phyloP scores from a whole-genome alignment of 2,888 invertebrate genomes.

The Ophioninae sp. region DNA sequence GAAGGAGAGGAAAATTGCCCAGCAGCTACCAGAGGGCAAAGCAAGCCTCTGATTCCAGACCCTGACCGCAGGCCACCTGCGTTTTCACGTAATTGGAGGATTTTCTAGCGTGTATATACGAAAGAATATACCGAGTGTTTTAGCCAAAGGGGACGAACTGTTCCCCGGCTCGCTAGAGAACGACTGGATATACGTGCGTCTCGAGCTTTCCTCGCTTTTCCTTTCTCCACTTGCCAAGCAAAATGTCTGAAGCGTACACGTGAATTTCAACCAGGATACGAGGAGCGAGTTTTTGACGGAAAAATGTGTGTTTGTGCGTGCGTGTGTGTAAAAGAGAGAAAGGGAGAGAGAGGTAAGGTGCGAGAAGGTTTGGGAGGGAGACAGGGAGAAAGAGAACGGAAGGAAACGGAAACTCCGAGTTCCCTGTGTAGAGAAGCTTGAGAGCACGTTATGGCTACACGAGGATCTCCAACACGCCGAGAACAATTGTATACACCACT shows the following conservation, averaged over 20 bases:
- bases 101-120: constrained; percentile 45
- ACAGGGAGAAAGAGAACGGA: not conserved
- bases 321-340: no score
- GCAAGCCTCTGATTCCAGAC: constrained; percentile 37
- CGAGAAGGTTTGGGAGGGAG: not conserved
- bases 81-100: constrained; percentile 61
- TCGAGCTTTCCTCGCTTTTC: constrained; percentile 1
- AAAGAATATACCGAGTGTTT: constrained; percentile 30
- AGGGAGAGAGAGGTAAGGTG: not conserved
- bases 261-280: constrained; percentile 19
- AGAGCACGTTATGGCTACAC: constrained; percentile 17
- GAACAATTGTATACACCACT: constrained; percentile 26
- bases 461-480: constrained; percentile 11
- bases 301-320: no score
- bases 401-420: constrained; percentile 23
- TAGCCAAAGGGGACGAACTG: constrained; percentile 3
- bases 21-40: constrained; percentile 24
- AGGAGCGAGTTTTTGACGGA: not conserved
- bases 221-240: no score
- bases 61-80: constrained; percentile 29
- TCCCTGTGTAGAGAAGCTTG: constrained; percentile 13
- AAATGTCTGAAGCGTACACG: constrained; percentile 26
- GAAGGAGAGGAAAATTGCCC: constrained; percentile 47
- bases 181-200: not conserved
- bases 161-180: not conserved